Evolutionary conservation across 2,888 invertebrate species (phyloP).

Genomic region (Ceratothoa steindachneri): DNA sequence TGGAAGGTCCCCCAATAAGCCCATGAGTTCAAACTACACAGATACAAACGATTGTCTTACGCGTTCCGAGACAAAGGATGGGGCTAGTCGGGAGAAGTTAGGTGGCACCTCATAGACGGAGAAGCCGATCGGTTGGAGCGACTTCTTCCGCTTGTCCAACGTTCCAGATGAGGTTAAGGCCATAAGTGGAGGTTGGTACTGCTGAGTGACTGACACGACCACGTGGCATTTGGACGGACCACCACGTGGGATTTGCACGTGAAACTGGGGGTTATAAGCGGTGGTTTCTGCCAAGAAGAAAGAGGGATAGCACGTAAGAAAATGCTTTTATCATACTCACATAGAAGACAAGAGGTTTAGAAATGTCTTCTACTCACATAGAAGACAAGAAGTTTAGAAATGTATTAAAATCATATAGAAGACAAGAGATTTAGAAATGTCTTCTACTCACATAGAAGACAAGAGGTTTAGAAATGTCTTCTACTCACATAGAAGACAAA

Average conservation of each 20-base stretch:
- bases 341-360: too few relatives aligned
- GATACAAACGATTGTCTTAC: too few relatives aligned
- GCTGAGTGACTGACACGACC: slow-evolving; percentile 67
- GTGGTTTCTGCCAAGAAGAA: slow-evolving; percentile 59
- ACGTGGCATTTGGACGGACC: slow-evolving; percentile 66
- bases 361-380: too few relatives aligned
- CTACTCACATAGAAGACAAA: too few relatives aligned
- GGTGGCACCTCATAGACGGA: slow-evolving; percentile 67
- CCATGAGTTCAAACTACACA: too few relatives aligned
- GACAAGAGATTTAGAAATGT: too few relatives aligned
- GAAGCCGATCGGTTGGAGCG: slow-evolving; percentile 64
- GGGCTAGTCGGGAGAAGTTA: slow-evolving; percentile 61
- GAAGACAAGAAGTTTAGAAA: too few relatives aligned
- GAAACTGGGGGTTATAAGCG: slow-evolving; percentile 67
- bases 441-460: too few relatives aligned
- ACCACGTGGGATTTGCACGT: slow-evolving; percentile 64
- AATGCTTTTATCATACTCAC: too few relatives aligned
- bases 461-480: too few relatives aligned
- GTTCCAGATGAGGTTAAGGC: not conserved
- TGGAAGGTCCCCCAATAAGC: too few relatives aligned
- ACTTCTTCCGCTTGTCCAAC: slow-evolving; percentile 51
- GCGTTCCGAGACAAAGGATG: slow-evolving; percentile 62
- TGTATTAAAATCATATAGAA: too few relatives aligned
- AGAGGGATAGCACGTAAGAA: not conserved
- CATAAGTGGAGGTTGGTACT: slow-evolving; percentile 56